Evolutionary conservation across 2,888 invertebrate species (phyloP).

Genomic region (Lasioglossum malachurum): DNA sequence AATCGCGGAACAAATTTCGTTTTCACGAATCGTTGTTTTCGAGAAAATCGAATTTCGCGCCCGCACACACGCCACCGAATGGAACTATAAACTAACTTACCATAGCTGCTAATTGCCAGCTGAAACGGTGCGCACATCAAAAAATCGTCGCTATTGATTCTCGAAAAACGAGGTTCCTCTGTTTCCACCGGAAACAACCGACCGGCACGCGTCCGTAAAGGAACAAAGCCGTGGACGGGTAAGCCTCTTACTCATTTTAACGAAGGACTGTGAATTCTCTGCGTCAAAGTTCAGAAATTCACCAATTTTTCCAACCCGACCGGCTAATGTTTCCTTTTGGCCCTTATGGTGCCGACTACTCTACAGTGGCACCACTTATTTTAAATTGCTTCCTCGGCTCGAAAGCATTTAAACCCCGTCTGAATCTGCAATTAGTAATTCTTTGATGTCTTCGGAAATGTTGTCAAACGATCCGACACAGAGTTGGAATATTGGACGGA

Average conservation of each 20-base stretch:
- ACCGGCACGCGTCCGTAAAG: neutral
- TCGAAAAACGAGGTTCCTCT: neutral
- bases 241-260: constrained; percentile 1
- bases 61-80: neutral
- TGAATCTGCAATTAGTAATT: neutral
- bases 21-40: constrained; percentile 1
- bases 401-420: neutral
- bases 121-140: neutral
- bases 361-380: neutral
- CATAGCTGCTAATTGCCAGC: neutral
- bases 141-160: neutral
- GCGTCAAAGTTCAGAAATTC: neutral
- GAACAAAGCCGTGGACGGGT: neutral
- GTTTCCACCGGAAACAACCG: neutral
- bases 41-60: neutral
- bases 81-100: neutral
- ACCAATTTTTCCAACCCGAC: neutral
- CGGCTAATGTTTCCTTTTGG: neutral
- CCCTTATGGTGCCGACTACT: neutral
- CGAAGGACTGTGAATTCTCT: neutral
- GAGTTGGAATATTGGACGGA: neutral
- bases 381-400: neutral
- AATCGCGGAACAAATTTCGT: neutral
- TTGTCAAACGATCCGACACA: neutral
- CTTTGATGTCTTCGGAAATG: neutral